Evolutionary conservation across 2,113 vertebrate species (phyloP), one percentile per base, ranked within the genome.

Genomic region (Furnarius figulus): DNA sequence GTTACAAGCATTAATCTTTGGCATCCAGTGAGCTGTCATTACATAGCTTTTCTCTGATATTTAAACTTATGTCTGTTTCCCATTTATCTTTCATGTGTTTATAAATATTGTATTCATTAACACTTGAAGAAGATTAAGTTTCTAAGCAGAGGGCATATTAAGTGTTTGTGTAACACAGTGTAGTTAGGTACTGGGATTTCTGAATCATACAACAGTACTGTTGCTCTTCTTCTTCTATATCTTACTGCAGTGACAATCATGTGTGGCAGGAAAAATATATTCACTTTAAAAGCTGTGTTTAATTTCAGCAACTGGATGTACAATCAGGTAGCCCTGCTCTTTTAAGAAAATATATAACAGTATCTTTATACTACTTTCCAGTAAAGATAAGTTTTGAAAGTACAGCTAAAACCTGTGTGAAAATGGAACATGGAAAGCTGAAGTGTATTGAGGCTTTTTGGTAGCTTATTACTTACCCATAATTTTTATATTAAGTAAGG

Each of bases 1-100:
- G 58, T 65, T 82, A 53, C 24, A 85, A 68, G 63, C 8, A 1
- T 75, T 73, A 16, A 80, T 88, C 27, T 56, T 70, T 90, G 68
- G 42, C 65, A 81, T 70, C 25, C 67, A 63, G 17, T 71, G 39
- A 50, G 72, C 56, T 94, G 72, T 94, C 76, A 77, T 86, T 92
- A 86, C 83, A 63, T 25, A 59, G 68, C 46, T 84, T 80, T 92
- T 79, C 63, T 92, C 79, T 92, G 42, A 62, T 94, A 40, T 66
- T 87, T 83, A 62, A 70, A 92, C 27, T 53, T 62, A 53, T 1
- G 20, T 79, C 90, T 92, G 86, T 77, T 94, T 86, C 63, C 27
- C 14, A 35, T 92, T 92, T 76, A 35, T 93, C 30, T 92, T 90
- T 83, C 33, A n/a, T 59, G 14, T 84, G 30, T 88, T 95, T 92